A percentile compares a stretch with the other conserved stretches of the same genome.
These are phyloP conservation scores for Drosophila equinoxialis DNA, from an alignment of 1,140 invertebrate species.

Conservation along the genomic window DNA sequence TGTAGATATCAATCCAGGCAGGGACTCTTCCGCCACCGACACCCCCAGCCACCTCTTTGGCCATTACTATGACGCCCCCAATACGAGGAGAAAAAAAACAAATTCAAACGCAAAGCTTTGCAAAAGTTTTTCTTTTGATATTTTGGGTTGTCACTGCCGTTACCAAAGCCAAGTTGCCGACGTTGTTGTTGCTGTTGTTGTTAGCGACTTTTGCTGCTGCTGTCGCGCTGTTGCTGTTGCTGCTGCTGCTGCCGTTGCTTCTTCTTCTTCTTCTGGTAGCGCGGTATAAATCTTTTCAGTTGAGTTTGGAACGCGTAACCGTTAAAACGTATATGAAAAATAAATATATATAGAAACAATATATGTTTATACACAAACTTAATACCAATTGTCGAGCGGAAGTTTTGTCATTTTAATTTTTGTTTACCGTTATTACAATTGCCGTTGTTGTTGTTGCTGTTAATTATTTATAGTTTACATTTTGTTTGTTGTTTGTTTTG, in stretches of 20 bases:
- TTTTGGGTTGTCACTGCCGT: conserved; percentile 29
- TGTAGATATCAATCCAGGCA: not conserved
- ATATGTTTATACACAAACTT: not conserved
- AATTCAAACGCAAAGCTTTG: conserved; percentile 62
- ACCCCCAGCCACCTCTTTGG: not conserved
- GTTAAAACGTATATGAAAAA: conserved; percentile 67
- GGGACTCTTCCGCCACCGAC: not conserved
- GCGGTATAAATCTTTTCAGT: conserved; percentile 81
- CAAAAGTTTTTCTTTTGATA: conserved; percentile 67
- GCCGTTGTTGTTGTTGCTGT: conserved; percentile 19
- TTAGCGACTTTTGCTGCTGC: conserved; percentile 12
- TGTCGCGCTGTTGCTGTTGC: conserved; percentile 21
- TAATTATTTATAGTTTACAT: conserved; percentile 17
- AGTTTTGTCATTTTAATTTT: conserved; percentile 37
- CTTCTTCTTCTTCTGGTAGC: conserved; percentile 72
- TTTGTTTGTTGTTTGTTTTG: conserved; percentile 9
- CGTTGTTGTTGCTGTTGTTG: conserved; percentile 30
- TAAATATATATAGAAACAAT: not conserved
- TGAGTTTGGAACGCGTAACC: conserved; percentile 82
- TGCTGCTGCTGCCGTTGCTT: conserved; percentile 18
- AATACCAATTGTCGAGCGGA: conserved; percentile 45
- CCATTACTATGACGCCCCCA: not conserved
- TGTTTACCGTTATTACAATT: conserved; percentile 15
- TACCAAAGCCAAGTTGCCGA: conserved; percentile 32
- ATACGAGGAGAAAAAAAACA: conserved; percentile 33